A percentile compares a stretch with the other conserved stretches of the same genome.
phyloP scores from a whole-genome alignment of 2,797 vertebrate species.

The Harpagifer antarcticus region DNA sequence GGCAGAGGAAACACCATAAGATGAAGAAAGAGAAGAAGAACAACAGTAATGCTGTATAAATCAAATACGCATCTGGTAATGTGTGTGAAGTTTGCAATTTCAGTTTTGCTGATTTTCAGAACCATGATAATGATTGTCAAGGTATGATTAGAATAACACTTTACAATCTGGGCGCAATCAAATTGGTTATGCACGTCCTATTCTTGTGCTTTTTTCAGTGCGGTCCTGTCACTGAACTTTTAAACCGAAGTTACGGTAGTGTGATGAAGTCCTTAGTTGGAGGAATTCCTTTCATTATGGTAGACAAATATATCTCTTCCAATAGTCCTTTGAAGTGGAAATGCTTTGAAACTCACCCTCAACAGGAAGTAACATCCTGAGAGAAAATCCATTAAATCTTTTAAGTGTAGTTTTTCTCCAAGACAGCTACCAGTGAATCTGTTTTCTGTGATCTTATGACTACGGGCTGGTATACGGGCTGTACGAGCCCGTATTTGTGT shows the following conservation, averaged over 20 bases:
- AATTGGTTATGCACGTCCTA: neutral
- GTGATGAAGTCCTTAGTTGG: neutral
- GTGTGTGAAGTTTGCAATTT: neutral
- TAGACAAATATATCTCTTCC: neutral
- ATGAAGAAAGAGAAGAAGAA: neutral
- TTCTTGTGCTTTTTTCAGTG: neutral
- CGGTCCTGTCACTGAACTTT: neutral
- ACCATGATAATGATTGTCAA: neutral
- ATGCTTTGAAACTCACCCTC: slow-evolving; percentile 13
- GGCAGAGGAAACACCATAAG: neutral
- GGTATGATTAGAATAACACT: neutral
- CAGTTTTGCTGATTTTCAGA: neutral
- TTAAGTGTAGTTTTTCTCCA: slow-evolving; percentile 20
- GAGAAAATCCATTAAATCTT: neutral
- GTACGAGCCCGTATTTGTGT: neutral
- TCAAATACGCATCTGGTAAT: neutral
- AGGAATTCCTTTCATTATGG: neutral
- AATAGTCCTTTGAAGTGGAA: slow-evolving; percentile 1
- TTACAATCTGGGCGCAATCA: neutral
- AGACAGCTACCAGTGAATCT: slow-evolving; percentile 5
- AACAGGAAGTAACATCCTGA: neutral
- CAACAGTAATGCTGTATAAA: no score
- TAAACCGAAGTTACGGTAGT: neutral
- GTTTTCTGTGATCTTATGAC: slow-evolving; percentile 16
- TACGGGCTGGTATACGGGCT: slow-evolving; percentile 4